Evolutionary conservation across 2,888 invertebrate genomes (phyloP).

Genomic region (Polyommatus icarus): DNA sequence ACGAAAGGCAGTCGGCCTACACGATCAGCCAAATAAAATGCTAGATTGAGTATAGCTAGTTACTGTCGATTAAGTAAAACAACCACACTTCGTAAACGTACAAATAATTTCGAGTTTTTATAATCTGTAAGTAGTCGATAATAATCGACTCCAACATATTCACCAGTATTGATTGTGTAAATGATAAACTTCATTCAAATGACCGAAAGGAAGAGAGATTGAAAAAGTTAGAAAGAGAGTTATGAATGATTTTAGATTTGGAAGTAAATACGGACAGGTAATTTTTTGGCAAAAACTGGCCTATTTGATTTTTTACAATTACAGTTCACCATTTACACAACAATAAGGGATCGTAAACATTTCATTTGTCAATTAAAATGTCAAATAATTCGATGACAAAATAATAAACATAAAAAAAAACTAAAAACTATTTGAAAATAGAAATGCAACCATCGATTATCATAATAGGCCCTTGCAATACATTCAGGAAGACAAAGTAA

Average conservation of each 20-base stretch:
- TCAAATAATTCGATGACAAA: conserved; percentile 27
- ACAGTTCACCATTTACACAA: conserved; percentile 15
- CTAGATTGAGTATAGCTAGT: conserved; percentile 71
- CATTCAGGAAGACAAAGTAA: conserved; percentile 53
- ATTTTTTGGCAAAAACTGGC: background rate
- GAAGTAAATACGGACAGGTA: background rate
- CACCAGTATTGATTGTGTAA: conserved; percentile 10
- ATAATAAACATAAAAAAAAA: conserved; percentile 42
- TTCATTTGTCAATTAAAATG: conserved; percentile 20
- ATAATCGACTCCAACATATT: background rate
- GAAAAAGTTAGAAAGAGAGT: background rate
- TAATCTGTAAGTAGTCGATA: conserved; percentile 10
- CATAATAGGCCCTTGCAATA: conserved; percentile 49
- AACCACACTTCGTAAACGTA: conserved; percentile 37
- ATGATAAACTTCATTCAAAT: conserved; percentile 24
- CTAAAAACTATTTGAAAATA: conserved; percentile 48
- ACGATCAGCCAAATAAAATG: conserved; percentile 64
- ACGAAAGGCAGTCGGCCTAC: conserved; percentile 74
- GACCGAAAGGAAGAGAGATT: background rate
- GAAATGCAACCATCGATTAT: conserved; percentile 48
- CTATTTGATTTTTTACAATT: background rate
- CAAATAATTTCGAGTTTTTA: conserved; percentile 35
- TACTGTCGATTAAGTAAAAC: conserved; percentile 58
- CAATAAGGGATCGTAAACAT: conserved; percentile 14
- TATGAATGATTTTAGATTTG: background rate